A percentile compares a stretch with the other conserved stretches of the same genome.
Conservation (phyloP, 2,113 vertebrate species). For the Sinocyclocheilus rhinocerous region DNA sequence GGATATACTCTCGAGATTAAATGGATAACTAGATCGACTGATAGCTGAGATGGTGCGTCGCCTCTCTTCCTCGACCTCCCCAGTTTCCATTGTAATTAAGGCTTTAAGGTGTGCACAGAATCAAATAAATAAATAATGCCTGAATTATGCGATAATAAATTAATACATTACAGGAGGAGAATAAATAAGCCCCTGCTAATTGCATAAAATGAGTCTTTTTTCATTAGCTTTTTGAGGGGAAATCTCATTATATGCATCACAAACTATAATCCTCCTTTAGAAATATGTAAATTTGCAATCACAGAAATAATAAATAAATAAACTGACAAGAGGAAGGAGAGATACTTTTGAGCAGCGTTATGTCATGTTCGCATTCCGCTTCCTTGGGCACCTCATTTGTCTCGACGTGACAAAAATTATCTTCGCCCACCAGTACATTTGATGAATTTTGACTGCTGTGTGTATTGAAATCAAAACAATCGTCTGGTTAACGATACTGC, state of each 20-base stretch:
- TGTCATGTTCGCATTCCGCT: conserved; percentile 38
- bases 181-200: conserved; percentile 73
- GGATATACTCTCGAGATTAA: conserved; percentile 71
- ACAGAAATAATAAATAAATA: conserved; percentile 52
- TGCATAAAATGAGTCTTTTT: conserved; percentile 72
- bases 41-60: conserved; percentile 62
- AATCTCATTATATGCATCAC: conserved; percentile 79
- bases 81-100: conserved; percentile 74
- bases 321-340: conserved; percentile 32
- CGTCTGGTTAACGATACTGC: conserved; percentile 21
- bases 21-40: conserved; percentile 70
- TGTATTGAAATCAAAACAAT: conserved; percentile 31
- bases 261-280: conserved; percentile 66
- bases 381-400: conserved; percentile 46
- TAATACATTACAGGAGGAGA: conserved; percentile 75
- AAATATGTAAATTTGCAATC: conserved; percentile 70
- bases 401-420: conserved; percentile 40
- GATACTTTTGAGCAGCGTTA: conserved; percentile 49
- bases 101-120: conserved; percentile 71
- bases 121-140: conserved; percentile 73
- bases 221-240: conserved; percentile 71
- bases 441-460: conserved; percentile 36
- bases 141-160: conserved; percentile 76
- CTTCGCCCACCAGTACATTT: conserved; percentile 32
- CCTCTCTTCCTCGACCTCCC: conserved; percentile 60